A percentile compares a stretch with the other conserved stretches of the same genome.
Conservation (phyloP, 53 echinoderm and acorn worm species). For the Luidia sarsii region DNA sequence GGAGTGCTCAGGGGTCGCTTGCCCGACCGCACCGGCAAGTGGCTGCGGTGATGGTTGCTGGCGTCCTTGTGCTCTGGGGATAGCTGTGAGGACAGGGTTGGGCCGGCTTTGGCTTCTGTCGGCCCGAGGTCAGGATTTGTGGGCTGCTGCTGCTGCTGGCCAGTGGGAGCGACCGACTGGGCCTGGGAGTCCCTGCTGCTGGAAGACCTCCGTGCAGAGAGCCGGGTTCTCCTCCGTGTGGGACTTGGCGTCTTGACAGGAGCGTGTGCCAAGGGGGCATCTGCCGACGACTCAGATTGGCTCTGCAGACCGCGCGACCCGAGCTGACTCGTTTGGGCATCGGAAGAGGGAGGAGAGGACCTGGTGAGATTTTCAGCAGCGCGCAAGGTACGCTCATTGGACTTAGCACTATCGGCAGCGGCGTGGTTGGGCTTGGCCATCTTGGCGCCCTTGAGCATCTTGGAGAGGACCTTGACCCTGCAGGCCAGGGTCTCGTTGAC, state of each 20-base stretch:
- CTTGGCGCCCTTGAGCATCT: constrained; percentile 16
- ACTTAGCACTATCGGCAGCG: neutral
- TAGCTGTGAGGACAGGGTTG: neutral
- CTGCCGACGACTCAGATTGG: neutral
- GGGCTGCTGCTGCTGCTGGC: neutral
- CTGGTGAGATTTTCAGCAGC: neutral
- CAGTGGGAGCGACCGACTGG: neutral
- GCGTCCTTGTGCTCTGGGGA: neutral
- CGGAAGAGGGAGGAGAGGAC: neutral
- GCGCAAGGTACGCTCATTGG: neutral
- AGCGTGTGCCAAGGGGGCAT: neutral
- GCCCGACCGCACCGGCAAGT: constrained; percentile 35
- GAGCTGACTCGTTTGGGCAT: neutral
- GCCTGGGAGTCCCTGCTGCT: neutral
- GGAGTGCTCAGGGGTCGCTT: constrained; percentile 44
- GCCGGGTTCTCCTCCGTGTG: constrained; percentile 4
- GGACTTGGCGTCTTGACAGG: constrained; percentile 41
- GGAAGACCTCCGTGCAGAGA: constrained; percentile 23
- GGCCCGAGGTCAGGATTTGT: neutral
- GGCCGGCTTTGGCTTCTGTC: neutral
- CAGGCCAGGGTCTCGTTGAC: constrained; percentile 14
- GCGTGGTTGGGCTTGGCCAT: neutral
- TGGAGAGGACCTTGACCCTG: constrained; percentile 18
- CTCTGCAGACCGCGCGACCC: no score
- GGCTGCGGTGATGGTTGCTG: neutral